Percentiles rank a stretch among this genome's conserved stretches.
Conservation (phyloP, 2,888 invertebrate species). For the Philhelius pedissequus region DNA sequence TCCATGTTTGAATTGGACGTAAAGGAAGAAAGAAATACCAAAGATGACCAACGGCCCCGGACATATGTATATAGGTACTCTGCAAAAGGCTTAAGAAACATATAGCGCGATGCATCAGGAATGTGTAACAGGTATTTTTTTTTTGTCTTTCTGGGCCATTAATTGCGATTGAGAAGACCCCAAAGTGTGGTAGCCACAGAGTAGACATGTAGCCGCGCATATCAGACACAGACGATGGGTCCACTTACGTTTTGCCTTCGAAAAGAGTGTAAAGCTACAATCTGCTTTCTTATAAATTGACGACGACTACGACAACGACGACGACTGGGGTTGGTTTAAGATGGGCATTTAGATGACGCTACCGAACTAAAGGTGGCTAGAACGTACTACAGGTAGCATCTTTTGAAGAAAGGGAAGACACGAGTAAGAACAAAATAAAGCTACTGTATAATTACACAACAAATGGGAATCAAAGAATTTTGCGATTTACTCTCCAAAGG, state of each 20-base stretch:
- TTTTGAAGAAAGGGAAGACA: not conserved
- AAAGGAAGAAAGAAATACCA: not conserved
- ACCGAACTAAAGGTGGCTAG: slow-evolving; percentile 8
- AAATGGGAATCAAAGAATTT: slow-evolving; percentile 30
- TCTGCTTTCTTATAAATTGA: not conserved
- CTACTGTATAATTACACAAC: slow-evolving; percentile 66
- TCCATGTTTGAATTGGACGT: slow-evolving; percentile 34
- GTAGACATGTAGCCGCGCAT: slow-evolving; percentile 38
- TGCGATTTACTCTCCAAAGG: not conserved
- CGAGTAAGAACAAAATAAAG: not conserved
- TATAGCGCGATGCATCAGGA: slow-evolving; percentile 46
- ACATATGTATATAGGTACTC: not conserved
- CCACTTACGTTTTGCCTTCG: slow-evolving; percentile 2
- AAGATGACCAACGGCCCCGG: slow-evolving; percentile 3
- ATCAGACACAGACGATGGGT: not conserved
- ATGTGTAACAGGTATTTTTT: slow-evolving; percentile 64
- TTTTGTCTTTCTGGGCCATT: slow-evolving; percentile 60
- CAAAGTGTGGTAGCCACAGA: slow-evolving; percentile 40
- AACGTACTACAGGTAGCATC: slow-evolving; percentile 54
- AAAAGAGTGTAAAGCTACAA: slow-evolving; percentile 5
- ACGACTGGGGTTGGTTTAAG: not conserved
- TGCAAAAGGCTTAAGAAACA: slow-evolving; percentile 27
- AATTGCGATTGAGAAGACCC: slow-evolving; percentile 58
- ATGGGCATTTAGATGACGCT: not conserved
- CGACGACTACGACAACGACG: too few relatives aligned